Conservation (phyloP, 2,113 vertebrate species). For the Tetrao urogallus region DNA sequence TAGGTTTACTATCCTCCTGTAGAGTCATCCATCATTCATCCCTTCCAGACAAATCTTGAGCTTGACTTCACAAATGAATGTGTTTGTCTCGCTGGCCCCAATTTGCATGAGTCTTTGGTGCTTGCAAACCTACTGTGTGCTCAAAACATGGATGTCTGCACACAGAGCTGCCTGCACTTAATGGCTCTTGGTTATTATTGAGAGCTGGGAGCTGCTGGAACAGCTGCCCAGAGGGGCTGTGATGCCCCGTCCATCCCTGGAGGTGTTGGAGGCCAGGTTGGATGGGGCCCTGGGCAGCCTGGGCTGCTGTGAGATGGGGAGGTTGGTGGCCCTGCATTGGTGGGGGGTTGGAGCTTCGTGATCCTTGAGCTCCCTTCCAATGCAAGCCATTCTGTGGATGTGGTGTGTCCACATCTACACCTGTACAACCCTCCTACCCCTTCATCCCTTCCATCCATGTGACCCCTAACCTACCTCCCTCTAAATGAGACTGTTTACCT, state of each 20-base stretch:
- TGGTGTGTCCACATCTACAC: rapidly evolving
- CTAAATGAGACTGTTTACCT: not conserved
- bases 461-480: not conserved
- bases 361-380: too few relatives aligned
- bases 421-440: not conserved
- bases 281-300: too few relatives aligned
- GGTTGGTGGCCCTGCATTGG: too few relatives aligned
- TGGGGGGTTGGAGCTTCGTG: too few relatives aligned
- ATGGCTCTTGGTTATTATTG: not conserved
- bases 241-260: too few relatives aligned
- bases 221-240: too few relatives aligned
- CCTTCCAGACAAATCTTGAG: not conserved
- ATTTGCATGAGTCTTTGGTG: not conserved
- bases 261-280: too few relatives aligned
- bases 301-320: too few relatives aligned
- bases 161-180: not conserved
- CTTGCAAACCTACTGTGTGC: not conserved
- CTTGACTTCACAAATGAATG: not conserved
- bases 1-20: not conserved
- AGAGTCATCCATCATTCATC: not conserved
- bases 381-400: too few relatives aligned
- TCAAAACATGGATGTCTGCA: not conserved
- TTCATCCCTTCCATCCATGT: not conserved
- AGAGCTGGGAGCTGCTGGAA: not conserved
- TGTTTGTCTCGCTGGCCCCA: not conserved